Evolutionary conservation across 2,888 invertebrate genomes (phyloP).

Genomic region (Pseudococcus longispinus): DNA sequence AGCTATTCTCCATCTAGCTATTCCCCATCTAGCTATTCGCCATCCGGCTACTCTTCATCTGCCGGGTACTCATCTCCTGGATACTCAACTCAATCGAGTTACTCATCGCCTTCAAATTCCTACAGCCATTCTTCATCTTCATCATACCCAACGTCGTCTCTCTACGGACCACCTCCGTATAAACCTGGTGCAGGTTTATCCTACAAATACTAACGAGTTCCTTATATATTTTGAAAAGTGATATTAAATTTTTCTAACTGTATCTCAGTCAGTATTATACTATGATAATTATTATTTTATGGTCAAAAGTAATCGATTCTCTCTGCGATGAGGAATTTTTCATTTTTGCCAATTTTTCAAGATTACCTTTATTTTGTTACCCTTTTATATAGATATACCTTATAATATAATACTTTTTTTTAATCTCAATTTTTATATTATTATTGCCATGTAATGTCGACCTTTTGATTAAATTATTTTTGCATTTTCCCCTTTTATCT

Average conservation of each 20-base stretch:
- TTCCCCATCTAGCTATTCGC: not conserved
- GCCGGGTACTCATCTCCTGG: not conserved
- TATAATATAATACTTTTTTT: not conserved
- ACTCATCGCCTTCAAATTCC: slow-evolving; percentile 26
- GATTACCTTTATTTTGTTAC: slow-evolving; percentile 2
- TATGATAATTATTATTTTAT: not conserved
- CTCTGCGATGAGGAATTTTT: not conserved
- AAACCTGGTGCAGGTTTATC: not conserved
- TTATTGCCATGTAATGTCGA: slow-evolving; percentile 22
- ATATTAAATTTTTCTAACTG: not conserved
- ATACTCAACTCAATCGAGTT: not conserved
- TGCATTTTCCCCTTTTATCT: not conserved
- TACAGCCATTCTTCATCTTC: slow-evolving; percentile 40
- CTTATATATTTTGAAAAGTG: not conserved
- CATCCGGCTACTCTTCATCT: not conserved
- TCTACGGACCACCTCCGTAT: slow-evolving; percentile 11
- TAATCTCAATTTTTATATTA: not conserved
- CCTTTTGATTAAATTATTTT: not conserved
- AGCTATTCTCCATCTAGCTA: not conserved
- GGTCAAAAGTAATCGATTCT: not conserved
- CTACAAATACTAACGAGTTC: slow-evolving; percentile 19
- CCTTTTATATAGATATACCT: not conserved
- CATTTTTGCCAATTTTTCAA: not conserved
- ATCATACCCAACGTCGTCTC: slow-evolving; percentile 28
- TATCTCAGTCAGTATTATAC: slow-evolving; percentile 5